Conservation (phyloP, 2,797 vertebrate genomes). For the Anabas testudineus region DNA sequence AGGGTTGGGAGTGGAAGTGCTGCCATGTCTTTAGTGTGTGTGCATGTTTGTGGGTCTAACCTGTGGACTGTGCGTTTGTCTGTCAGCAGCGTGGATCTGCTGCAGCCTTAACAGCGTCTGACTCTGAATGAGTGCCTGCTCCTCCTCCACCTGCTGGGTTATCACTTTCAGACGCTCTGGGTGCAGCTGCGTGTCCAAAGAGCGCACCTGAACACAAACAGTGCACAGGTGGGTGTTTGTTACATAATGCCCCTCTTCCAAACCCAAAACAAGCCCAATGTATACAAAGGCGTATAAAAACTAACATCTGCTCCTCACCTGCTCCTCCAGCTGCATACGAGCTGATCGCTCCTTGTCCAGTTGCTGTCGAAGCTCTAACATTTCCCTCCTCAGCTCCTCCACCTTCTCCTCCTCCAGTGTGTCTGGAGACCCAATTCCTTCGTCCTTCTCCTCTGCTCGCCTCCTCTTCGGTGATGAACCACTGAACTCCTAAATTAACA, state of each 20-base stretch:
- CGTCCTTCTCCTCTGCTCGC: slow-evolving; percentile 91
- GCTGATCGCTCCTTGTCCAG: slow-evolving; percentile 82
- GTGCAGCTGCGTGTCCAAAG: slow-evolving; percentile 94
- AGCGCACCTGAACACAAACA: slow-evolving; percentile 85
- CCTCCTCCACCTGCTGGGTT: slow-evolving; percentile 97
- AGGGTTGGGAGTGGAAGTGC: not conserved
- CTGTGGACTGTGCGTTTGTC: slow-evolving; percentile 88
- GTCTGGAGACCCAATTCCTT: slow-evolving; percentile 89
- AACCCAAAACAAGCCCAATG: not conserved
- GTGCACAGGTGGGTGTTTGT: not conserved
- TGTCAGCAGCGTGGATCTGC: slow-evolving; percentile 88
- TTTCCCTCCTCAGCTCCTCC: slow-evolving; percentile 75
- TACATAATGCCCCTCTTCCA: not conserved
- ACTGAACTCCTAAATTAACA: slow-evolving; percentile 87
- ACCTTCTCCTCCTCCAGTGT: slow-evolving; percentile 79
- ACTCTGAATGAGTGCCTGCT: slow-evolving; percentile 91
- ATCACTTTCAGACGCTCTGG: slow-evolving; percentile 98
- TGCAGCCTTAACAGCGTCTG: slow-evolving; percentile 87
- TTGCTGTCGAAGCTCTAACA: slow-evolving; percentile 78
- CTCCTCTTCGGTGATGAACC: slow-evolving; percentile 91
- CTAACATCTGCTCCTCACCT: too few relatives aligned
- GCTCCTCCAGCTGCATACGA: slow-evolving; percentile 79
- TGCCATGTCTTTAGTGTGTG: not conserved
- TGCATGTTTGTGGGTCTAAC: slow-evolving; percentile 70
- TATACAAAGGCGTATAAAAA: not conserved